Base-by-base conservation (phyloP, 2,797 vertebrate genomes). In the Antennarius maculatus region DNA sequence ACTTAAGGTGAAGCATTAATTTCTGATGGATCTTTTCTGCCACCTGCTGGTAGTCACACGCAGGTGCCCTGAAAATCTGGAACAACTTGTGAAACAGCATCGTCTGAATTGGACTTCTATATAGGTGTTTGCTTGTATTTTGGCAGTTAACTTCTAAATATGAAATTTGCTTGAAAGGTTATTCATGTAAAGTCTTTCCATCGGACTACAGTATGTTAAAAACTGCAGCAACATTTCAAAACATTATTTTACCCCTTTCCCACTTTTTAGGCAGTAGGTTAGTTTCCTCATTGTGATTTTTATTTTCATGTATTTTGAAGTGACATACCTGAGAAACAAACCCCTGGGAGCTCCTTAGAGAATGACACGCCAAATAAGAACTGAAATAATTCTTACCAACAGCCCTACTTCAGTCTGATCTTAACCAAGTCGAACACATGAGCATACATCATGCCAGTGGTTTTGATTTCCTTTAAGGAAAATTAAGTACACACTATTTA, bases 11-110 rank as follows among this genome's bases (percentile, higher is more conserved):
- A 14, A 8, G 16, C 4, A 18, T n/a, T 17, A 49, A 29, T 80
- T 42, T 82, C 77, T 17, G 27, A 61, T 92, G 82, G 91, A 92
- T 62, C 87, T 88, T 86, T 93, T 85, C 92, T 93, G 93, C 94
- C 93, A 91, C 86, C 94, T 93, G 79, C 87, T 92, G 94, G 57
- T 87, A 1, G 17, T 6, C 63, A 61, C 12, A 0, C 8, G 61
- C 50, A 28, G 82, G 17, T 84, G 75, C 69, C 60, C 50, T 5
- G 4, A 50, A 5, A 27, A 47, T 2, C 39, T 13, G 9, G 15
- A 34, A 23, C 23, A 23, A 23, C 23, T 23, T 23, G 23, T 6
- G 8, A 53, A 16, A 2, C 28, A 10, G 5, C 1, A n/a, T 4
- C 13, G 39, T 54, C 16, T 18, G 17, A 6, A 18, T 3, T 17